These are phyloP conservation scores for Apistogramma diplotaenia DNA, from an alignment of 2,113 vertebrate genomes.

Conservation along the genomic window DNA sequence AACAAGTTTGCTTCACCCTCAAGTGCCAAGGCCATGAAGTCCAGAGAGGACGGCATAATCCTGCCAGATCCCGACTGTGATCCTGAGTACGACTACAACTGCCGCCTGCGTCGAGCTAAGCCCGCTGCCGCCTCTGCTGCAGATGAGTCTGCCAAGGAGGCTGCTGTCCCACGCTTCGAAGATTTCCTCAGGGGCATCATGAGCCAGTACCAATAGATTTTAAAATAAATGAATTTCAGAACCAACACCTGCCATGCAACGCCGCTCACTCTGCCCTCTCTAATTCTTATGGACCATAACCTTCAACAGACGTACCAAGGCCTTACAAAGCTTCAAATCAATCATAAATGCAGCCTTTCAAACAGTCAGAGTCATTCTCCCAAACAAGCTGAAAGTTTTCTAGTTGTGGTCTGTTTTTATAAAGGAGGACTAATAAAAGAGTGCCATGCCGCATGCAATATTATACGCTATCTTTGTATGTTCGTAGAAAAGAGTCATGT, in stretches of 20 bases:
- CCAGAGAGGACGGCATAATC: conserved; percentile 57
- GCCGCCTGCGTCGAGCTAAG: conserved; percentile 69
- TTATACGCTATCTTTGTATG: conserved; percentile 35
- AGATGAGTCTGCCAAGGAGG: conserved; percentile 17
- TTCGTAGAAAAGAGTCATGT: conserved; percentile 55
- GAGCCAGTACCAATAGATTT: conserved; percentile 64
- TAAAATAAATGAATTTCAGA: neutral
- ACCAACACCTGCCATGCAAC: neutral
- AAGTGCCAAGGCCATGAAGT: neutral
- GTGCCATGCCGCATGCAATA: neutral
- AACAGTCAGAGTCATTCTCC: neutral
- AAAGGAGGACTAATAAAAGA: neutral
- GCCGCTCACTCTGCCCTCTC: neutral
- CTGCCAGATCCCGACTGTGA: conserved; percentile 78
- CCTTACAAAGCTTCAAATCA: neutral
- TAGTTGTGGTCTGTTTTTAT: neutral
- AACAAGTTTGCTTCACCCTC: conserved; percentile 53
- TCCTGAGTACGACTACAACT: conserved; percentile 79
- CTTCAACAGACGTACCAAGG: neutral
- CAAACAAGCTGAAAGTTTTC: conserved; percentile 15
- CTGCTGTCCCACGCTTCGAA: conserved; percentile 54
- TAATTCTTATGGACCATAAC: neutral
- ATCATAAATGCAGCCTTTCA: neutral
- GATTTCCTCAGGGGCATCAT: conserved; percentile 70
- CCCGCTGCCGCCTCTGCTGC: conserved; percentile 19